Evolutionary conservation across 2,797 vertebrate genomes (phyloP).

Genomic region (Darevskia mixta): DNA sequence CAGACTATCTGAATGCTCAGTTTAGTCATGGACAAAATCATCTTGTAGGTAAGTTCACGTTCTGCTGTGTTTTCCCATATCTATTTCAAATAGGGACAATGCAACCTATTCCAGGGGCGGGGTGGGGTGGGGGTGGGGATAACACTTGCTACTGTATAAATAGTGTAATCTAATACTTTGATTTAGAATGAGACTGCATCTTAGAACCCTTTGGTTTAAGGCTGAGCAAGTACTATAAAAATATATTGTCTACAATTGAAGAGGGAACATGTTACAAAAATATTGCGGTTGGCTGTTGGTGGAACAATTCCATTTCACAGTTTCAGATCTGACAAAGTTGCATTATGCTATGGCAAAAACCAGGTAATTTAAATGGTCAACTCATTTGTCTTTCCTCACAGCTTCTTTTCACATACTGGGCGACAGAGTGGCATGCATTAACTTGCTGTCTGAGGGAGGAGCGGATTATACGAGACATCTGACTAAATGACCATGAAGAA

Average conservation of each 20-base stretch:
- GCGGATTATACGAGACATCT: constrained; percentile 84
- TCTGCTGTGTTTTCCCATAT: constrained; percentile 30
- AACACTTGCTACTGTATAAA: constrained; percentile 66
- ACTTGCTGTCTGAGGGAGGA: constrained; percentile 81
- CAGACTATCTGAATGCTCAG: constrained; percentile 43
- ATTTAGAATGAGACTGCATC: constrained; percentile 63
- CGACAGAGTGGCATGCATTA: constrained; percentile 80
- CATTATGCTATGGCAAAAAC: constrained; percentile 80
- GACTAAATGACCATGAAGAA: constrained; percentile 88
- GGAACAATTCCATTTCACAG: constrained; percentile 73
- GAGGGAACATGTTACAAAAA: constrained; percentile 72
- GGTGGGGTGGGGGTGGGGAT: constrained; percentile 60
- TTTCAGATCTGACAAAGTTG: constrained; percentile 79
- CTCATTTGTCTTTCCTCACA: constrained; percentile 77
- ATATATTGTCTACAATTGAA: constrained; percentile 62
- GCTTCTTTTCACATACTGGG: constrained; percentile 79
- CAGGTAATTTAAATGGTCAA: constrained; percentile 78
- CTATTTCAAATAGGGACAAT: constrained; percentile 59
- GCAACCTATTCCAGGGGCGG: constrained; percentile 44
- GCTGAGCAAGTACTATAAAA: constrained; percentile 63
- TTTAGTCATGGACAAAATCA: constrained; percentile 43
- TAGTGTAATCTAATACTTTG: constrained; percentile 64
- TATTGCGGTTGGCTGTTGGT: constrained; percentile 67
- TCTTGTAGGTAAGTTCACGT: constrained; percentile 51
- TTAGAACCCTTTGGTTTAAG: constrained; percentile 76